phyloP scores from a whole-genome alignment of 2,113 vertebrate genomes.

The Corynorhinus townsendii region DNA sequence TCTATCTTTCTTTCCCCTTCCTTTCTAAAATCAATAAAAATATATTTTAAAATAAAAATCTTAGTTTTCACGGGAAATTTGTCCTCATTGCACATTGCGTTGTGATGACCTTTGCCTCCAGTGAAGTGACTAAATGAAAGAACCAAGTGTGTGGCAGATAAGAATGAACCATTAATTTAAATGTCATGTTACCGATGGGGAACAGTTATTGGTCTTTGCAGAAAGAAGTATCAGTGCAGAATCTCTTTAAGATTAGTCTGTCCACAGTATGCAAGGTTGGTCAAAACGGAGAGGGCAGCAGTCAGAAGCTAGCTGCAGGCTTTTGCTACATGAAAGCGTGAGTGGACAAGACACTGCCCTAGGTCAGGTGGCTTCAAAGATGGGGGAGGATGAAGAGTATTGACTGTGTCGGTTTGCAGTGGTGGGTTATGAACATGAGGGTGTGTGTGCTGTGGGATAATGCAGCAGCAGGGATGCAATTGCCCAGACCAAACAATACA shows the following conservation, averaged over 20 bases:
- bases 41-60: neutral
- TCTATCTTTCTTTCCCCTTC: too few relatives aligned
- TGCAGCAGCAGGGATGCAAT: too few relatives aligned
- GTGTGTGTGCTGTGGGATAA: too few relatives aligned
- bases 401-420: neutral
- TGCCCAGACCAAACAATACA: neutral
- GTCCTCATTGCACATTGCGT: neutral
- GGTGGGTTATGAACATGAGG: fast-evolving
- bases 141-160: neutral
- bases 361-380: neutral
- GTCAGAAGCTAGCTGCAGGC: neutral
- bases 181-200: neutral
- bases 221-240: neutral
- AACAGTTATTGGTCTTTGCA: neutral
- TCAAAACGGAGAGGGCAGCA: neutral
- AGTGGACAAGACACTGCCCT: neutral
- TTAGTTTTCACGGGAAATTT: neutral
- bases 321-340: neutral
- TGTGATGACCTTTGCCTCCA: neutral
- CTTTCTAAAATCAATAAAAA: too few relatives aligned
- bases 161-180: constrained; percentile 8
- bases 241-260: neutral
- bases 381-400: neutral
- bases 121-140: neutral
- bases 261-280: neutral